Conservation (phyloP, 1,140 invertebrate genomes). For the Papilio xuthus region DNA sequence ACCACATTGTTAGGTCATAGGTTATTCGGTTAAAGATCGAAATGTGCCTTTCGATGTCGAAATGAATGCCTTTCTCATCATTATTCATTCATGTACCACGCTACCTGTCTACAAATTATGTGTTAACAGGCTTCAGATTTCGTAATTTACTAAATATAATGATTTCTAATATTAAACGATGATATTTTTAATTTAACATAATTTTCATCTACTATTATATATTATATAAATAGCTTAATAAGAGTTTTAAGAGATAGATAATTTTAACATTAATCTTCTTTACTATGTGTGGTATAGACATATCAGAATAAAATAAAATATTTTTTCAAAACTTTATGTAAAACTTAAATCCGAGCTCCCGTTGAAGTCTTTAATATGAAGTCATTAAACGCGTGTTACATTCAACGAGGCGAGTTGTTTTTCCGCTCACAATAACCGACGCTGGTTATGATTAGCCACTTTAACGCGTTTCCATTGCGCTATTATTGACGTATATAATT, state of each 20-base stretch:
- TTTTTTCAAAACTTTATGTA: background rate
- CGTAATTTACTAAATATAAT: slow-evolving; percentile 10
- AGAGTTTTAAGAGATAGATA: background rate
- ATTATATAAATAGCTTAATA: background rate
- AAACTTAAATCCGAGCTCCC: background rate
- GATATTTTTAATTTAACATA: background rate
- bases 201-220: background rate
- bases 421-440: slow-evolving; percentile 5
- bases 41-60: slow-evolving; percentile 28
- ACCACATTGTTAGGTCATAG: slow-evolving; percentile 16
- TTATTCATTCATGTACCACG: slow-evolving; percentile 1
- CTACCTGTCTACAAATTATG: slow-evolving; percentile 13
- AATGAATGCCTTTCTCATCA: slow-evolving; percentile 10
- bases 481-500: slow-evolving; percentile 3
- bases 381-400: background rate
- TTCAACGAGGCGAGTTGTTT: background rate
- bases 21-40: slow-evolving; percentile 26
- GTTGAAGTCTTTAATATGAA: slow-evolving; percentile 8
- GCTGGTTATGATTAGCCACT: background rate
- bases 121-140: slow-evolving; percentile 4
- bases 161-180: background rate
- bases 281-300: too few relatives aligned
- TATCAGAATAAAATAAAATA: background rate
- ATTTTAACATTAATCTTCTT: background rate
- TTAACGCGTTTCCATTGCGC: background rate